Conservation (phyloP, 2,888 invertebrate species). For the Eupithecia insigniata region DNA sequence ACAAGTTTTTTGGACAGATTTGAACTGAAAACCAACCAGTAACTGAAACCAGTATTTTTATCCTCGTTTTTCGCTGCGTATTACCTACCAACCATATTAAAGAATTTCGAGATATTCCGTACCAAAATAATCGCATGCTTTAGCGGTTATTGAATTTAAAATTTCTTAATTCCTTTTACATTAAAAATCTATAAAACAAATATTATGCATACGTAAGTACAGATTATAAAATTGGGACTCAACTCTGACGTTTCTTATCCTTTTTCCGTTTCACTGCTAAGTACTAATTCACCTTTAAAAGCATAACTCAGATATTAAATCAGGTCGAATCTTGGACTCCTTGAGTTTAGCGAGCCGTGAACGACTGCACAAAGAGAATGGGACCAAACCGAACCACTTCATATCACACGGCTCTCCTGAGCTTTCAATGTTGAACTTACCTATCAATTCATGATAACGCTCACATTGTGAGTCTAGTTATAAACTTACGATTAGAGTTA, state of each 20-base stretch:
- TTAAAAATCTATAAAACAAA: too few relatives aligned
- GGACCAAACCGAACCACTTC: conserved; percentile 7
- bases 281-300: conserved; percentile 5
- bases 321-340: neutral
- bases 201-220: too few relatives aligned
- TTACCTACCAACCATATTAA: too few relatives aligned
- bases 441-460: neutral
- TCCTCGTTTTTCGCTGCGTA: too few relatives aligned
- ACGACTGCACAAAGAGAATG: conserved; percentile 16
- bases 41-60: too few relatives aligned
- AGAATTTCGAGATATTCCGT: too few relatives aligned
- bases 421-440: neutral
- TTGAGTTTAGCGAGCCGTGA: conserved; percentile 15
- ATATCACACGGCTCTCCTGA: neutral
- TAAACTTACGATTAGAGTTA: too few relatives aligned
- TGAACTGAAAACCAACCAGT: neutral
- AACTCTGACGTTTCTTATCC: neutral
- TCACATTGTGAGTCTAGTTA: neutral
- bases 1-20: neutral
- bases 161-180: too few relatives aligned
- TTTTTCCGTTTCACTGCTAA: neutral
- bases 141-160: too few relatives aligned
- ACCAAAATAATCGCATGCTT: too few relatives aligned
- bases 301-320: conserved; percentile 9
- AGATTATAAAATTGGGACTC: neutral